Base-by-base conservation (phyloP, 2,888 invertebrate genomes). In the Hyppa rectilinea region DNA sequence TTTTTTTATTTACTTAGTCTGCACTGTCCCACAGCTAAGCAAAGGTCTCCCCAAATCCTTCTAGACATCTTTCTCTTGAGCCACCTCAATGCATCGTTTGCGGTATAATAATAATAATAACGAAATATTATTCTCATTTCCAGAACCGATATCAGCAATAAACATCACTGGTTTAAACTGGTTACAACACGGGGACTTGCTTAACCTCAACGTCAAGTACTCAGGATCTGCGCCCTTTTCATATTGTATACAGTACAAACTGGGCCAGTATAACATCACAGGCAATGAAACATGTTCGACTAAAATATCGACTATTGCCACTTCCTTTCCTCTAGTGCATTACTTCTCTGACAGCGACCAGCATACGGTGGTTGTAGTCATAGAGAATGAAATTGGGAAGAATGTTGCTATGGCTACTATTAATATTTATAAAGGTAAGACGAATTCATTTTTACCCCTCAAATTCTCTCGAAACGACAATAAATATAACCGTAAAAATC, bases 401-500 rank as follows among this genome's bases (percentile, higher is more conserved):
- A 95, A 96, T 53, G 96, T 98, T 7, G 97, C 97, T 71, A 97
- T 97, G 67, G 96, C 98, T 20, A 97, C 97, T 17, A 97, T 99
- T 53, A 98, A 97, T 89, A 97, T 98, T 88, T 98, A 98, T 92
- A 97, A 98, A 97, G 98, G 98, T 98, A 92, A 90, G 75, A 34
- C 23, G 4, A 29, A 36, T 62, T 29, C n/a, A 4, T 26, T 49
- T 40, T n/a, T n/a, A n/a, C n/a, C n/a, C n/a, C n/a, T n/a, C n/a
- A n/a, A n/a, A n/a, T n/a, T n/a, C n/a, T n/a, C n/a, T n/a, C n/a
- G n/a, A n/a, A n/a, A n/a, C n/a, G n/a, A n/a, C n/a, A n/a, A n/a
- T n/a, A n/a, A n/a, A n/a, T n/a, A n/a, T n/a, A n/a, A n/a, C n/a
- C n/a, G n/a, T n/a, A n/a, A n/a, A n/a, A n/a, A n/a, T n/a, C n/a